phyloP scores from a whole-genome alignment of 2,888 invertebrate genomes.

The Bellardia pandia region DNA sequence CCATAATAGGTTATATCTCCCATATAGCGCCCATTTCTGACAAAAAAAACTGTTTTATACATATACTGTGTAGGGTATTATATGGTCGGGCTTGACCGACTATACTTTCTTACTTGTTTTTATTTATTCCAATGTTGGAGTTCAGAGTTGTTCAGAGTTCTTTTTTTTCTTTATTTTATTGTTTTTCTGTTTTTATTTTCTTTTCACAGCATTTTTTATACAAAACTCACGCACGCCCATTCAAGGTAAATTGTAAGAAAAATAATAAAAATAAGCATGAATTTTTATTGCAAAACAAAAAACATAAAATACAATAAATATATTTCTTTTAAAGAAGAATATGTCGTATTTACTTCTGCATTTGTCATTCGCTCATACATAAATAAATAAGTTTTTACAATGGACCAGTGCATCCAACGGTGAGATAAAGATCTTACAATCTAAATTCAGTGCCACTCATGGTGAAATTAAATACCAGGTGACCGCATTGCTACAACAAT shows the following conservation, averaged over 20 bases:
- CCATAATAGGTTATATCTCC: too few species aligned
- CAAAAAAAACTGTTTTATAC: too few species aligned
- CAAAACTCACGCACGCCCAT: constrained; percentile 2
- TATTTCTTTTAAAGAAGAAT: not conserved
- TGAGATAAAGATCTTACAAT: not conserved
- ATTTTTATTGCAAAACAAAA: constrained; percentile 39
- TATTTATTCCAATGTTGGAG: not conserved
- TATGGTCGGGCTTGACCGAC: too few species aligned
- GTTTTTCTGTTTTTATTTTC: constrained; percentile 5
- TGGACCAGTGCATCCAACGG: not conserved
- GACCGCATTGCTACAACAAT: too few species aligned
- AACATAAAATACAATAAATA: not conserved
- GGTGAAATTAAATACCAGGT: too few species aligned
- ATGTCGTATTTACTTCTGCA: not conserved
- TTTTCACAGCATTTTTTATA: not conserved
- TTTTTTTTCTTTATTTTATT: not conserved
- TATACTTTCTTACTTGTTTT: not conserved
- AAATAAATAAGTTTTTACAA: not conserved
- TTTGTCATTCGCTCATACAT: constrained; percentile 7
- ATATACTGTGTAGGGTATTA: too few species aligned
- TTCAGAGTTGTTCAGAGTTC: constrained; percentile 25
- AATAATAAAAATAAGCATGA: constrained; percentile 25
- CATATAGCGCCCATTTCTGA: too few species aligned
- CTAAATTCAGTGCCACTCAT: not conserved
- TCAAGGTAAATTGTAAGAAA: constrained; percentile 11